Evolutionary conservation across 1,140 invertebrate genomes (phyloP), one percentile per base, ranked within the genome.

Genomic region (Zaprionus vittiger): DNA sequence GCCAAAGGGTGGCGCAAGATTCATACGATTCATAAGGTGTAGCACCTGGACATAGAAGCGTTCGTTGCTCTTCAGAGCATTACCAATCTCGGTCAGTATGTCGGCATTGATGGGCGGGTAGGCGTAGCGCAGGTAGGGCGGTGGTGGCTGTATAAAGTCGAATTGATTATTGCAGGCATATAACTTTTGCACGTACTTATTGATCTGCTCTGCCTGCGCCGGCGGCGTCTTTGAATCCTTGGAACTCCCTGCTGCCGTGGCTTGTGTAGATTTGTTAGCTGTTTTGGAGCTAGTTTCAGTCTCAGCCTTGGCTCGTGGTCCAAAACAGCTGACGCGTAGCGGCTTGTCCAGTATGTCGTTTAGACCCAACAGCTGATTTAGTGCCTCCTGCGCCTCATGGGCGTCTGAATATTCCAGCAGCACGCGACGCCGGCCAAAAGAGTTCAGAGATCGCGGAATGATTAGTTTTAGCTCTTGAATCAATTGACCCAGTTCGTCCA

Each of bases 21-120:
- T 97, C 97, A 99, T 98, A 94, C 96, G 98, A 91, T 99, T 99
- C 98, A 99, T 99, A 34, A 99, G 94, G 94, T 99, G 98, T 57
- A 99, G 91, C 6, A 97, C 96, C 94, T 97, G 98, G 24, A 94
- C 95, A 91, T 99, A 99, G 93, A 99, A 97, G 80, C 95, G 95
- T 54, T 96, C 96, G 81, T 97, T 95, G 47, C 94, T 94, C 63
- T 96, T 94, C 54, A 98, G 92, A 56, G 96, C 95, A 93, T 96
- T 94, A 6, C 95, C 94, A 76, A 99, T 98, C 90, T 97, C 97
- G 41, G 95, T 94, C 28, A 98, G 93, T 64, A 96, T 96, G 52
- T 95, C 94, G 61, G 94, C 94, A 56, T 95, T 96, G 17, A 97
- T 95, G 60, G 95, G 94, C 15, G 97, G 96, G 93, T 97, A 97